phyloP scores from a whole-genome alignment of 2,113 vertebrate species.

The Cephalopterus ornatus region DNA sequence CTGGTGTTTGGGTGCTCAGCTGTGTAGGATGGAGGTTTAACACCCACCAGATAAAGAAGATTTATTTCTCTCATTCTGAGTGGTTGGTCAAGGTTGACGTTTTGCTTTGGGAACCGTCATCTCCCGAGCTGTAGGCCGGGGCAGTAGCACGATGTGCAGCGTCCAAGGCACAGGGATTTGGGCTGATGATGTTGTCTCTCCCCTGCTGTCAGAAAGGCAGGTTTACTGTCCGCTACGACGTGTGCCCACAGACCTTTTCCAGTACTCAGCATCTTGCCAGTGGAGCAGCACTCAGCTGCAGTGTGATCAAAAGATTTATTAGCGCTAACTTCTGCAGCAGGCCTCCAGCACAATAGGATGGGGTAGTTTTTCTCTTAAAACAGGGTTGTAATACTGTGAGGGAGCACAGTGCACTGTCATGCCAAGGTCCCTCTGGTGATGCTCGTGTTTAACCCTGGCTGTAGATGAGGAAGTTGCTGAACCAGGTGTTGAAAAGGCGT shows the following conservation, averaged over 20 bases:
- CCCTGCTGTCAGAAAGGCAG: neutral
- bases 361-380: neutral
- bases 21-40: neutral
- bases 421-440: neutral
- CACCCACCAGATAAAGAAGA: neutral
- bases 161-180: neutral
- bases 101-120: neutral
- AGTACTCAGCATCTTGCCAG: neutral
- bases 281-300: neutral
- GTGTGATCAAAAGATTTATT: neutral
- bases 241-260: neutral
- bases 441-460: neutral
- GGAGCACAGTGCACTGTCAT: neutral
- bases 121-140: neutral
- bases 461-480: neutral
- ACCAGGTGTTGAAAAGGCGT: neutral
- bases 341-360: neutral
- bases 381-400: neutral
- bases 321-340: neutral
- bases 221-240: neutral
- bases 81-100: neutral
- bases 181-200: neutral
- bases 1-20: neutral
- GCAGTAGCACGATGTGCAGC: fast-evolving
- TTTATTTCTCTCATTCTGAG: neutral